phyloP scores from a whole-genome alignment of 2,797 vertebrate species.

The Nyctalus aviator region DNA sequence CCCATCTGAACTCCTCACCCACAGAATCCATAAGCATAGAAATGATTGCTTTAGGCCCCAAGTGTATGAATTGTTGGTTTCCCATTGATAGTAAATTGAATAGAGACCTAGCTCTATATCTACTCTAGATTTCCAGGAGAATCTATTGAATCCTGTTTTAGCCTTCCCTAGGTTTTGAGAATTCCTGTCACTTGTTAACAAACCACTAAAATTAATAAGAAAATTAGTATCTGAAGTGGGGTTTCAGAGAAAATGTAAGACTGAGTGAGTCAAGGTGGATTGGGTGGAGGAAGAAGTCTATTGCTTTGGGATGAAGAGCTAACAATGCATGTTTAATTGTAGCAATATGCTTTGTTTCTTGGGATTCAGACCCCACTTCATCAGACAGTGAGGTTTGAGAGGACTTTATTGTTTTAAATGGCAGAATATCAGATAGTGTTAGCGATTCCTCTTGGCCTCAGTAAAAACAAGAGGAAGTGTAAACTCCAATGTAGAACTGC shows the following conservation, averaged over 20 bases:
- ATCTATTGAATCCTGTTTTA: neutral
- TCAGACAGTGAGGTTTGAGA: neutral
- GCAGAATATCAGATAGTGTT: neutral
- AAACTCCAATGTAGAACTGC: neutral
- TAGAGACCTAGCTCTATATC: neutral
- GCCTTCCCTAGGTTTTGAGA: neutral
- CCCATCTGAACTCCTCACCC: neutral
- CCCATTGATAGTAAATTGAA: neutral
- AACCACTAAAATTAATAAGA: neutral
- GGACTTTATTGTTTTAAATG: neutral
- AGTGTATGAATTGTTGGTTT: neutral
- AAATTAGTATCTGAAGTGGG: neutral
- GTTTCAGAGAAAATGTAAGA: neutral
- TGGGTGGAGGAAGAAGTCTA: neutral
- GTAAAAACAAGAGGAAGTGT: neutral
- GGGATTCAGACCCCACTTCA: neutral
- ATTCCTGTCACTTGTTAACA: neutral
- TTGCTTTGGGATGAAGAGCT: neutral
- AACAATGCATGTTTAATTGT: accelerated
- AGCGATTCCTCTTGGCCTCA: neutral
- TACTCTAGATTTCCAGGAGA: neutral
- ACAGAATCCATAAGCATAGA: neutral
- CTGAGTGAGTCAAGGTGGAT: neutral
- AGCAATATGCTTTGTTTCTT: neutral
- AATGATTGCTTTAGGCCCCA: neutral